Conservation (phyloP, 2,113 vertebrate genomes). For the Cynocephalus volans region DNA sequence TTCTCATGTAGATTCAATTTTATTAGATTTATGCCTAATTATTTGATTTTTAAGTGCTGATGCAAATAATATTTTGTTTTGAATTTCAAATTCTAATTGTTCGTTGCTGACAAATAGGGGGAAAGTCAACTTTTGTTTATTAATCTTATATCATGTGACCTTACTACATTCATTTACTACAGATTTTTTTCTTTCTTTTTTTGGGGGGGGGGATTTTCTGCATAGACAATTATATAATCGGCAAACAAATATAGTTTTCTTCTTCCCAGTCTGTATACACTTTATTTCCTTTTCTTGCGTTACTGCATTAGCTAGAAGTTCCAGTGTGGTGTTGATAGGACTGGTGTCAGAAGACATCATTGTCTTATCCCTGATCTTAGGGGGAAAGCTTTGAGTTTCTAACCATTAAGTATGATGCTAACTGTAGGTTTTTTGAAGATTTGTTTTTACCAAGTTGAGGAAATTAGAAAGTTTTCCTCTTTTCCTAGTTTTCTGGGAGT, state of each 20-base stretch:
- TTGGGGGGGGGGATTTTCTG: background rate
- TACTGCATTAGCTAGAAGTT: background rate
- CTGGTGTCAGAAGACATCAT: background rate
- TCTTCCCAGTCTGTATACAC: background rate
- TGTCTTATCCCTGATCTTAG: background rate
- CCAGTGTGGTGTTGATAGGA: background rate
- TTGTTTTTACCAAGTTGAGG: background rate
- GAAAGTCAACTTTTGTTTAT: background rate
- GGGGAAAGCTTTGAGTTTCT: background rate
- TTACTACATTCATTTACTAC: background rate
- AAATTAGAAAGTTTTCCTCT: background rate
- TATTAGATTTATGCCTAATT: too few relatives aligned
- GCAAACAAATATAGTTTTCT: background rate
- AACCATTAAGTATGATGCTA: background rate
- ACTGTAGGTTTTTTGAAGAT: background rate
- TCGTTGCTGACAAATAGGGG: background rate
- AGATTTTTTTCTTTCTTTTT: background rate
- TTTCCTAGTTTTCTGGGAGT: background rate
- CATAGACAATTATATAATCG: background rate
- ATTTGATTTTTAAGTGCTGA: background rate
- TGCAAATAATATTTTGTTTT: background rate
- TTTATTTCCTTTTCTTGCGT: slow-evolving; percentile 22
- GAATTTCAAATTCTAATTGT: background rate
- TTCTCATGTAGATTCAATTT: background rate
- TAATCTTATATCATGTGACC: background rate